A percentile compares a stretch with the other conserved stretches of the same genome.
phyloP scores from a whole-genome alignment of 53 echinoderm and acorn worm genomes.

The Luidia sarsii region DNA sequence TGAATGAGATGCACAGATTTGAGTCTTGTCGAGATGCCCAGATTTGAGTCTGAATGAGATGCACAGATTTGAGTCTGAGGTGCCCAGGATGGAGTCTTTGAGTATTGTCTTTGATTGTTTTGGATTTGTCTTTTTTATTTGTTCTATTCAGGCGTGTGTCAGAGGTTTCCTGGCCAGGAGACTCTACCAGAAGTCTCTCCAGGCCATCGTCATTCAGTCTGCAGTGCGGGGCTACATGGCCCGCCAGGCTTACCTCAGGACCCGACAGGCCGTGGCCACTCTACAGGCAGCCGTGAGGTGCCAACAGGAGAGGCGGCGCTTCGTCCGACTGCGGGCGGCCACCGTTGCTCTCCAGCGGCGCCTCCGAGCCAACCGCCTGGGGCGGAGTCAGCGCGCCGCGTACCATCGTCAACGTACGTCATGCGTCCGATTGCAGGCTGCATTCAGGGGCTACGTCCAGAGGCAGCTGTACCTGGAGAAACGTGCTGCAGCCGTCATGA shows the following conservation, averaged over 20 bases:
- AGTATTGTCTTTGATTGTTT: neutral
- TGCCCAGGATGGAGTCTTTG: neutral
- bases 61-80: neutral
- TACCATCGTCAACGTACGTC: conserved; percentile 44
- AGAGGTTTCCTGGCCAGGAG: conserved; percentile 35
- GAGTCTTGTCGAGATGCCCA: too few relatives aligned
- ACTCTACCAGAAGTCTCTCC: conserved; percentile 32
- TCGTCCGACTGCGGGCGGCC: conserved; percentile 30
- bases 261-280: conserved; percentile 50
- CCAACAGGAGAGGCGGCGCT: conserved; percentile 35
- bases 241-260: conserved; percentile 33
- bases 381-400: neutral
- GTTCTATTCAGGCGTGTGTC: conserved; percentile 46
- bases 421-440: conserved; percentile 62
- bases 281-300: conserved; percentile 77
- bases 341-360: conserved; percentile 52
- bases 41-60: neutral
- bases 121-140: neutral
- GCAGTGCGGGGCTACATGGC: conserved; percentile 52
- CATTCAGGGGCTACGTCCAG: conserved; percentile 45
- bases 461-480: conserved; percentile 26
- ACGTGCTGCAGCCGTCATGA: conserved; percentile 17
- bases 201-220: conserved; percentile 43
- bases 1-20: too few relatives aligned
- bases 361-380: conserved; percentile 48